These are phyloP conservation scores for Micromussa lordhowensis DNA, from an alignment of 92 coral and sea anemone genomes.

Conservation along the genomic window DNA sequence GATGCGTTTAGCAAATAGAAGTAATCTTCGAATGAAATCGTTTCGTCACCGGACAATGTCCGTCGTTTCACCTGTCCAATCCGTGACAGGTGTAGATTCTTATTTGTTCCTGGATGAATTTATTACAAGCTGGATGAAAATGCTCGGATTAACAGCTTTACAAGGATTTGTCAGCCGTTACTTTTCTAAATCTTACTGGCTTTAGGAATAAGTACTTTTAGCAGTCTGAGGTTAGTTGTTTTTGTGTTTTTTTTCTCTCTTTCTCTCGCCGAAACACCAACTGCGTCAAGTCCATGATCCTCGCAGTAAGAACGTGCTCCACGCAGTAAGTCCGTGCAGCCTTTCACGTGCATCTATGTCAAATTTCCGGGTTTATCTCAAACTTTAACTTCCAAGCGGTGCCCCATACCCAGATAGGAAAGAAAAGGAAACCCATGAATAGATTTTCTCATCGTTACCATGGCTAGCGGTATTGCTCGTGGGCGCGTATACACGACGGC, in stretches of 20 bases:
- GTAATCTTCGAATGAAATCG: background rate
- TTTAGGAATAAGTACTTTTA: background rate
- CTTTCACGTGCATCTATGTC: background rate
- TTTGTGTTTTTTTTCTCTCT: background rate
- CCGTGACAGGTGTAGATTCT: constrained; percentile 22
- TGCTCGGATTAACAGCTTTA: background rate
- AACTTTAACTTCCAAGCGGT: too few relatives aligned
- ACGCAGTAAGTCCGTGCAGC: background rate
- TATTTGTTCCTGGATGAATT: constrained; percentile 1
- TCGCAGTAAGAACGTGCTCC: background rate
- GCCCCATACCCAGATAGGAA: too few relatives aligned
- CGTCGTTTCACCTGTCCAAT: background rate
- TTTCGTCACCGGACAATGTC: constrained; percentile 15
- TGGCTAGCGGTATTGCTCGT: too few relatives aligned
- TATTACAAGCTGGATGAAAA: constrained; percentile 5
- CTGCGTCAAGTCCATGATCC: background rate
- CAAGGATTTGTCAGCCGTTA: background rate
- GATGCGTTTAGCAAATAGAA: constrained; percentile 14
- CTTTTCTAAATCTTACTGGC: background rate
- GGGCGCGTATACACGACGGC: too few relatives aligned
- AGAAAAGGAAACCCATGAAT: too few relatives aligned
- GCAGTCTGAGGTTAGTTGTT: background rate
- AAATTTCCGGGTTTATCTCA: too few relatives aligned
- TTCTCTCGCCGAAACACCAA: background rate
- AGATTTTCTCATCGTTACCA: too few relatives aligned